Base-by-base conservation (phyloP, 2,113 vertebrate species). In the Petromus typicus region DNA sequence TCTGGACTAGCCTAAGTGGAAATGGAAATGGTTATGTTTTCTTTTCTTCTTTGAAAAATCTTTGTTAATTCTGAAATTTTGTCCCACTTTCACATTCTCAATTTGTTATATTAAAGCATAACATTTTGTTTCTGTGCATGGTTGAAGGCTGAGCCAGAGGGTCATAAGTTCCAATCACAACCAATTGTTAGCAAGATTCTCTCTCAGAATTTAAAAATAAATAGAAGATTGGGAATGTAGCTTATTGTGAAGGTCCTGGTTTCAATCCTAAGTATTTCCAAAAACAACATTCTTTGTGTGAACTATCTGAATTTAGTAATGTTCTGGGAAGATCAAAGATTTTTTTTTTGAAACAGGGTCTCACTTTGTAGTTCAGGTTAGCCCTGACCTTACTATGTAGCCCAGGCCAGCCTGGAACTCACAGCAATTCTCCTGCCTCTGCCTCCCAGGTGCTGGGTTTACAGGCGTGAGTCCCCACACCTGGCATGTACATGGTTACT, bases 221-320 rank as follows among this genome's bases (percentile, higher is more conserved):
- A 75, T 27, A 14, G 45, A 75, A 43, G 25, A 13, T 40, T 54
- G 17, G 32, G 30, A 22, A 27, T 51, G 48, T 78, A 78, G 48
- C 48, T 51, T 40, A 54, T 48, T 54, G 75, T 34, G 16, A 54
- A 51, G 48, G 17, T 13, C 30, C 63, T 64, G 63, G 63, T 20
- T 23, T 61, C 59, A 61, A 25, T 61, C 25, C 27, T 48, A 23
- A 75, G 73, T 76, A 48, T 76, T 76, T 76, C 73, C 27, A 32
- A 76, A 76, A 76, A 48, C 40, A 80, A 67, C 43, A 75, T n/a
- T 87, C 45, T 51, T 82, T 63, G 22, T 25, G 67, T 81, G 40
- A 87, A 75, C 56, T 86, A 63, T 67, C 59, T 86, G 43, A 82
- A 86, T 89, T 89, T 92, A 78, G 20, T 86, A 64, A 67, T 48